Evolutionary conservation across 2,888 invertebrate genomes (phyloP), one percentile per base, ranked within the genome.

Genomic region (Trichogramma dendrolimi): DNA sequence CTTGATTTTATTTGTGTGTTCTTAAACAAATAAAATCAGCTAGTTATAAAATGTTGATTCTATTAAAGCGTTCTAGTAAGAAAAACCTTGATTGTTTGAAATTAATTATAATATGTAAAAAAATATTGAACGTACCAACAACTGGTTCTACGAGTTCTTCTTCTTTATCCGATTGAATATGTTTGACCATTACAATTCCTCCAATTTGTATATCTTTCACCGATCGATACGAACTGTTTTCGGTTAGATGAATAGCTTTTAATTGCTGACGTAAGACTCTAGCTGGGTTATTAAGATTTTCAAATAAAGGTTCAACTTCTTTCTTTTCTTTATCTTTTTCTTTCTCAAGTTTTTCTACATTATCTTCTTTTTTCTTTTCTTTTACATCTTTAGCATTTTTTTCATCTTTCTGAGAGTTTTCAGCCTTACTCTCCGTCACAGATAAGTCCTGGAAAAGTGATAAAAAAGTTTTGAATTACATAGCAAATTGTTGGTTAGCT

Each of bases 131-230:
- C 70, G 74, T 70, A 85, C 85, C 85, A 60, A 91, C 91, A 10
- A 96, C 94, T 5, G 94, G 92, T 76, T 96, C 96, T 1, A 97
- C 96, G 53, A 96, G 84, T 63, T 89, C 87, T 77, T 96, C 94
- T 60, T 90, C 89, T 67, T 86, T 85, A 0, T 85, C 86, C 6
- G 91, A 88, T 60, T 91, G 91, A 61, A 86, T 84, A 77, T 96
- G 94, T 71, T 90, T 88, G 72, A 98, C 86, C 87, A 99, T 91
- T 53, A 99, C 90, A 72, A 99, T 95, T 14, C 99, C 99, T 39
- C 99, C 99, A 74, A 94, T 94, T 38, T 89, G 86, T 8, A 95
- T 85, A 72, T 97, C 95, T 78, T 99, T 99, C 66, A 98, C 82
- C 0, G 97, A 90, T 41, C 83, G 83, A 77, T 93, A 98, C 6